These are phyloP conservation scores for Sturmia bella DNA, from an alignment of 2,888 invertebrate species.

Conservation along the genomic window DNA sequence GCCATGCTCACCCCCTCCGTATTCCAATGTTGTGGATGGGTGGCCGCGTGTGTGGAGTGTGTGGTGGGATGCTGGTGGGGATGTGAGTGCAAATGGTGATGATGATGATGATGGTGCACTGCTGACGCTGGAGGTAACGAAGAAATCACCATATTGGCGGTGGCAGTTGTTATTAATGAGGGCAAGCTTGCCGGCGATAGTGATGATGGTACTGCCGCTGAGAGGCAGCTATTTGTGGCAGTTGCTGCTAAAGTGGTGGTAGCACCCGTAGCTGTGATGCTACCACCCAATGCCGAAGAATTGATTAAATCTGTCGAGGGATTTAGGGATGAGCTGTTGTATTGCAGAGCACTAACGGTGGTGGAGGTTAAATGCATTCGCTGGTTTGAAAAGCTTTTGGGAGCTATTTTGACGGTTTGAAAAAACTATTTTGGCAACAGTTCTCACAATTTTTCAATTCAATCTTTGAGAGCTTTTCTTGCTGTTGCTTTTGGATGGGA, in stretches of 20 bases:
- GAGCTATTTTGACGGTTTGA: slow-evolving; percentile 79
- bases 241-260: slow-evolving; percentile 64
- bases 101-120: slow-evolving; percentile 65
- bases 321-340: slow-evolving; percentile 56
- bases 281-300: slow-evolving; percentile 60
- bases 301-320: slow-evolving; percentile 27
- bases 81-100: slow-evolving; percentile 56
- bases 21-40: slow-evolving; percentile 61
- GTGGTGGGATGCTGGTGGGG: slow-evolving; percentile 48
- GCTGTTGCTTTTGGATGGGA: slow-evolving; percentile 6
- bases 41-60: slow-evolving; percentile 31
- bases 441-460: neutral
- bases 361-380: slow-evolving; percentile 81
- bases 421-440: neutral
- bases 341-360: slow-evolving; percentile 76
- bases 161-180: slow-evolving; percentile 56
- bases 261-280: slow-evolving; percentile 71
- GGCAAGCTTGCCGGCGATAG: slow-evolving; percentile 40
- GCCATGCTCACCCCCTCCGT: slow-evolving; percentile 66
- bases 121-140: slow-evolving; percentile 59
- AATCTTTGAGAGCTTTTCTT: slow-evolving; percentile 1
- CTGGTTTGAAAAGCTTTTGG: slow-evolving; percentile 74
- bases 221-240: slow-evolving; percentile 22
- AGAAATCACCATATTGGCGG: slow-evolving; percentile 65
- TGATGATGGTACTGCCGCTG: slow-evolving; percentile 22